Evolutionary conservation across 2,888 invertebrate genomes (phyloP).

Genomic region (Parnassius glacialis): DNA sequence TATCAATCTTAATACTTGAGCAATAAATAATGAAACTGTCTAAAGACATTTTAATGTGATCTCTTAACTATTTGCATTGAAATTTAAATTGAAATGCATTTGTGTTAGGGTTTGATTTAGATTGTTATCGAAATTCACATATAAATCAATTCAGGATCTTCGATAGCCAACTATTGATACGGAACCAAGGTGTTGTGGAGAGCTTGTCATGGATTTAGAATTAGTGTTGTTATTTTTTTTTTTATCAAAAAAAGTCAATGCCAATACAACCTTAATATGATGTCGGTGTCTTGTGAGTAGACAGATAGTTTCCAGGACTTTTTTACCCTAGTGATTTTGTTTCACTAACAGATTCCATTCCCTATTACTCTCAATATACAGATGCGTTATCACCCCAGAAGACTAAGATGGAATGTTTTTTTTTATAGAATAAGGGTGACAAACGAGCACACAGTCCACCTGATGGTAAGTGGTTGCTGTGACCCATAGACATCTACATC

Average conservation of each 20-base stretch:
- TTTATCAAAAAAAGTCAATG: slow-evolving; percentile 20
- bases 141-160: slow-evolving; percentile 60
- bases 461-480: too few relatives aligned
- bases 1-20: slow-evolving; percentile 17
- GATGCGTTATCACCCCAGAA: too few relatives aligned
- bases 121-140: slow-evolving; percentile 47
- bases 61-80: not conserved
- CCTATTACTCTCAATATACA: too few relatives aligned
- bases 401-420: too few relatives aligned
- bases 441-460: too few relatives aligned
- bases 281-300: too few relatives aligned
- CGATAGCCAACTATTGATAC: slow-evolving; percentile 57
- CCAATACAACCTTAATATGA: slow-evolving; percentile 11
- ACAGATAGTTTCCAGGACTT: too few relatives aligned
- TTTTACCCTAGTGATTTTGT: too few relatives aligned
- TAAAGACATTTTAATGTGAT: not conserved
- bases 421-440: too few relatives aligned
- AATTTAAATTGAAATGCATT: not conserved
- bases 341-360: too few relatives aligned
- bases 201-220: slow-evolving; percentile 42
- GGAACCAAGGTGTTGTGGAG: slow-evolving; percentile 47
- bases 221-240: slow-evolving; percentile 35
- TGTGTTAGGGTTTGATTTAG: not conserved
- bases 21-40: slow-evolving; percentile 6
- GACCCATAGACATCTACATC: too few relatives aligned